Evolutionary conservation across 1,140 invertebrate species (phyloP).

Genomic region (Calliopsis andreniformis): DNA sequence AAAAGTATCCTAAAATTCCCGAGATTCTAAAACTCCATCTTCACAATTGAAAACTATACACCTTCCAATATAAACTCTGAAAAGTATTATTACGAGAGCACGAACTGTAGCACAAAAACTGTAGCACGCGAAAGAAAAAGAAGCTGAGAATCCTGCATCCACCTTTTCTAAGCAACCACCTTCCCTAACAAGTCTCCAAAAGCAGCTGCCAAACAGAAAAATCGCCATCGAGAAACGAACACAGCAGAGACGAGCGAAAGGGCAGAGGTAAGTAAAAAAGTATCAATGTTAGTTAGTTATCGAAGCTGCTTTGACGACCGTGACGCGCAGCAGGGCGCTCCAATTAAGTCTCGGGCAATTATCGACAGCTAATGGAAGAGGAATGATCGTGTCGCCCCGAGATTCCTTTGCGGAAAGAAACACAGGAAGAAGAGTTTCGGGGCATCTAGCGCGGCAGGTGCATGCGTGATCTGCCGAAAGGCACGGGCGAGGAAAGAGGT

Average conservation of each 20-base stretch:
- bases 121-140: no score
- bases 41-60: no score
- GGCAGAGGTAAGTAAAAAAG: neutral
- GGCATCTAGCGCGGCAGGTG: constrained; percentile 54
- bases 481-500: constrained; percentile 13
- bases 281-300: no score
- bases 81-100: no score
- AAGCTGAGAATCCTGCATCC: no score
- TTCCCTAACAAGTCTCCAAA: no score
- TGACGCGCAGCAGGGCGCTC: constrained; percentile 29
- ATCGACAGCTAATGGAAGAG: constrained; percentile 48
- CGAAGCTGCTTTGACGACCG: constrained; percentile 13
- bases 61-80: no score
- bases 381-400: constrained; percentile 26
- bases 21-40: no score
- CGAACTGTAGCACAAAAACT: no score
- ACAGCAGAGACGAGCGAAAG: neutral
- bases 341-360: constrained; percentile 46
- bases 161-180: no score
- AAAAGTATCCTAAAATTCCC: no score
- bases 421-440: constrained; percentile 39
- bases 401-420: constrained; percentile 44
- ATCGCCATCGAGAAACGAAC: neutral
- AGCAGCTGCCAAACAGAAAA: no score
- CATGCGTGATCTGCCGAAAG: constrained; percentile 43